Conservation (phyloP, 2,797 vertebrate species). For the Echeneis naucrates region DNA sequence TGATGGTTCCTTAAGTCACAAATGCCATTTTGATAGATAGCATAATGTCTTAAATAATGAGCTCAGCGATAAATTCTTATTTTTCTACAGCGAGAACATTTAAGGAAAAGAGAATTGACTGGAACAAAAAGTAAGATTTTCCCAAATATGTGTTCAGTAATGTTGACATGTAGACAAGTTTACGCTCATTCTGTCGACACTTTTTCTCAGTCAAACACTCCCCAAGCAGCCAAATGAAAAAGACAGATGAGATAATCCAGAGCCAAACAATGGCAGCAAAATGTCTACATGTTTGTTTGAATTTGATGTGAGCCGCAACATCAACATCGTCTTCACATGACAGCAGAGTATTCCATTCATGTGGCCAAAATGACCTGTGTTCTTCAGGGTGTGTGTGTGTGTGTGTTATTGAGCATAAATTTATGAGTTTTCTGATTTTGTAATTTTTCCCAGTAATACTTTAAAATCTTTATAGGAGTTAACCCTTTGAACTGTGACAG, state of each 20-base stretch:
- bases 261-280: not conserved
- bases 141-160: not conserved
- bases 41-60: not conserved
- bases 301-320: not conserved
- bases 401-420: not conserved
- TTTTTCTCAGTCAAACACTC: not conserved
- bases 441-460: not conserved
- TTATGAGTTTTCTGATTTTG: not conserved
- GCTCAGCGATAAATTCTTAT: not conserved
- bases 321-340: not conserved
- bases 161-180: too few species aligned
- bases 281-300: not conserved
- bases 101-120: not conserved
- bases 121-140: not conserved
- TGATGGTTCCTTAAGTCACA: too few species aligned
- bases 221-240: not conserved
- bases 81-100: not conserved
- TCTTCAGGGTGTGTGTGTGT: not conserved
- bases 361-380: not conserved
- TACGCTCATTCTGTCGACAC: not conserved
- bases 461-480: too few species aligned
- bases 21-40: not conserved
- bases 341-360: not conserved
- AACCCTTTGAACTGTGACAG: not conserved
- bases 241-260: conserved; percentile 3